Evolutionary conservation across 2,797 vertebrate species (phyloP), one percentile per base, ranked within the genome.

Genomic region (Anas bahamensis): DNA sequence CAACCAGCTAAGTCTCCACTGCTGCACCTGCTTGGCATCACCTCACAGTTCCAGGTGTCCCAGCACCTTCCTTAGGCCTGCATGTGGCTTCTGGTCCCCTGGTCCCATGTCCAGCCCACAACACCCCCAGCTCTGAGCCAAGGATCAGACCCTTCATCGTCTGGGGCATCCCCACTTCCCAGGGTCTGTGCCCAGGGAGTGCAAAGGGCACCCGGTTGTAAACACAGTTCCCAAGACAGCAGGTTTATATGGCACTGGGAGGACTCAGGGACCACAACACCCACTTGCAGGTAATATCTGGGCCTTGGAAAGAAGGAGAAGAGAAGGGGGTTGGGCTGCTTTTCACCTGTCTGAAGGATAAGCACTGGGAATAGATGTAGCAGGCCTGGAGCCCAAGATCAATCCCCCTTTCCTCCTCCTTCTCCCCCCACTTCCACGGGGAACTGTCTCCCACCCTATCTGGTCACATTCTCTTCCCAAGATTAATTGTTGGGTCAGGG

Each of bases 401-500:
- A 73, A 11, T 52, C 26, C 18, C 17, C 7, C 18, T 68, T 48
- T 52, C 55, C 29, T 89, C 37, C 56, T 87, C 48, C 52, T 65
- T 24, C 33, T 52, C n/a, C 18, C 21, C 13, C 53, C 4, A 2
- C 29, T 80, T 69, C 50, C 39, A 76, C 0, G 0, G 31, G 71
- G 39, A 89, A 75, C 19, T 0, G 3, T 39, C 42, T 92, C 77
- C 70, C 88, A 77, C 35, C 48, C 81, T 84, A 90, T 87, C 87
- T 92, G 69, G 35, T 90, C 84, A 72, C 79, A 63, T 74, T 83
- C 39, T 88, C 37, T 86, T 84, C 44, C 18, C 71, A 88, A 82
- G 87, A 86, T 86, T 78, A 84, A 94, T 95, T 69, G 70, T 53
- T 82, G 71, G 71, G 70, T 91, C 89, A 80, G 71, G 60, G 70